Percentiles rank a stretch among this genome's conserved stretches.
These are phyloP conservation scores for Atta cephalotes DNA, from an alignment of 1,140 invertebrate genomes.

Conservation along the genomic window DNA sequence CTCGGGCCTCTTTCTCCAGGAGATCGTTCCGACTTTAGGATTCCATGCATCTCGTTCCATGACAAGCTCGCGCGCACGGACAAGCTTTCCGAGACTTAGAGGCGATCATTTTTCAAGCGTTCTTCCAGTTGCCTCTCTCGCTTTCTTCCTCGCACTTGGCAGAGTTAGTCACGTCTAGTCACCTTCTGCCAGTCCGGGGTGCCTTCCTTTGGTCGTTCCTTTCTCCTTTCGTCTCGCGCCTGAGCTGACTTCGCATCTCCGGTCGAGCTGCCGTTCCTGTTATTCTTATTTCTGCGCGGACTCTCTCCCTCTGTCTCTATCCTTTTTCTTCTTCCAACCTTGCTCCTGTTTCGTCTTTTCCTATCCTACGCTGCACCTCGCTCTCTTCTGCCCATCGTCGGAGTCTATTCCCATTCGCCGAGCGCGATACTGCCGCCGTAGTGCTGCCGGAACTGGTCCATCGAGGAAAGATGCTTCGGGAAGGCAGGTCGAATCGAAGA, in stretches of 20 bases:
- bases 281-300: conserved; percentile 69
- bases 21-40: conserved; percentile 53
- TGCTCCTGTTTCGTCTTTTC: conserved; percentile 72
- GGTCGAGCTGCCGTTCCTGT: conserved; percentile 48
- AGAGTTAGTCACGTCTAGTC: conserved; percentile 75
- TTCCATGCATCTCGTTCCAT: conserved; percentile 51
- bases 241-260: conserved; percentile 32
- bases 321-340: conserved; percentile 66
- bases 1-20: conserved; percentile 24
- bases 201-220: conserved; percentile 51
- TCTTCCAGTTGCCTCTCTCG: conserved; percentile 51
- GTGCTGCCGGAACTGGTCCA: conserved; percentile 76
- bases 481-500: conserved; percentile 56
- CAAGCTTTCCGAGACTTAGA: conserved; percentile 64
- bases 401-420: conserved; percentile 75
- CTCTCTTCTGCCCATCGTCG: conserved; percentile 62
- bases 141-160: conserved; percentile 29
- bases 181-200: conserved; percentile 64
- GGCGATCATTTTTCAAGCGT: conserved; percentile 71
- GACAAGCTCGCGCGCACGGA: conserved; percentile 12
- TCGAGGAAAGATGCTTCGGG: conserved; percentile 66
- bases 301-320: conserved; percentile 58
- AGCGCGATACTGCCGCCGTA: conserved; percentile 59
- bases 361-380: conserved; percentile 10
- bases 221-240: conserved; percentile 63